Percentiles rank a stretch among this genome's conserved stretches.
Evolutionary conservation across 1,140 invertebrate genomes (phyloP).

Genomic region (Odontomachus brunneus): DNA sequence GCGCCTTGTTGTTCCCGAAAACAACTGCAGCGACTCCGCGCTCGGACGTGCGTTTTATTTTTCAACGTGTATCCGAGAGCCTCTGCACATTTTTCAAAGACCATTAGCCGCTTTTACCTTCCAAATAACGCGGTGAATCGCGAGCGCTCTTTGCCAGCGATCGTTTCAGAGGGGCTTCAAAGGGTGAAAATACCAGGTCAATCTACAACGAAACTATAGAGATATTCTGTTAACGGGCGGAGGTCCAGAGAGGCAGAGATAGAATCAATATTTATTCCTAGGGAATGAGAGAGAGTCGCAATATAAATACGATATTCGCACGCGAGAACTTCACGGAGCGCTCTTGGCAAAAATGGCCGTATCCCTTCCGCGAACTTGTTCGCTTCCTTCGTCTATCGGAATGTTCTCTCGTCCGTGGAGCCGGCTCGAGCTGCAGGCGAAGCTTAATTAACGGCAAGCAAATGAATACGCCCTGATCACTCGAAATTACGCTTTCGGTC

Average conservation of each 20-base stretch:
- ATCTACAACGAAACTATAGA: constrained; percentile 1
- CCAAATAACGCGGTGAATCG: neutral
- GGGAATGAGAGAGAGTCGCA: constrained; percentile 51
- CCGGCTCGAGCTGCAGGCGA: constrained; percentile 56
- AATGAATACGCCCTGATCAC: constrained; percentile 82
- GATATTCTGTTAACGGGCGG: constrained; percentile 6
- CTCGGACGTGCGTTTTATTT: neutral
- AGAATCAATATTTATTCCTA: constrained; percentile 54
- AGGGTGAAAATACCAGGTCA: constrained; percentile 17
- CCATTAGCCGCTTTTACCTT: neutral
- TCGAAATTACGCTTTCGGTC: constrained; percentile 75
- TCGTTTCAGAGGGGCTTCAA: constrained; percentile 1
- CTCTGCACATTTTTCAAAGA: neutral
- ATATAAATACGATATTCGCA: constrained; percentile 47
- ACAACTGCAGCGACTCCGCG: neutral
- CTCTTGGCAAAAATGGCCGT: constrained; percentile 46
- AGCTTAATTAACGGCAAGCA: constrained; percentile 77
- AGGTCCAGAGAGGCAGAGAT: constrained; percentile 28
- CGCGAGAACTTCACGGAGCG: constrained; percentile 27
- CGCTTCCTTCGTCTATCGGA: constrained; percentile 52
- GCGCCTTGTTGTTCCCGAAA: too few species aligned
- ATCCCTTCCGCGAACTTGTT: constrained; percentile 16
- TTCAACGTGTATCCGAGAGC: neutral
- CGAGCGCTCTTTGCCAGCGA: neutral
- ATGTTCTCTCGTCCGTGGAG: constrained; percentile 51